Conservation (phyloP, 2,797 vertebrate species). For the Clarias laeviceps region DNA sequence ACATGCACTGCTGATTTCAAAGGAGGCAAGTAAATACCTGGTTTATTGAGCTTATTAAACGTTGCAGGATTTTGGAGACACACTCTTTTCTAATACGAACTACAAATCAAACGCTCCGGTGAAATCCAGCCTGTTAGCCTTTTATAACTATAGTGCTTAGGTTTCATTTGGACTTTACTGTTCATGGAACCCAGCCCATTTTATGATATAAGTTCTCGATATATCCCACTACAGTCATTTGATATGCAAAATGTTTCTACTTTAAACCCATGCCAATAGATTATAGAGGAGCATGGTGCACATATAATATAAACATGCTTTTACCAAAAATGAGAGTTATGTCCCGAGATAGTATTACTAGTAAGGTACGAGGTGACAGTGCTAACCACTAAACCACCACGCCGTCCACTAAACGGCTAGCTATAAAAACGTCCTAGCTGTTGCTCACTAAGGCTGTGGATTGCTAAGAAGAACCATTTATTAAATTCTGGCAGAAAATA, state of each 20-base stretch:
- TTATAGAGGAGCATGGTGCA: not conserved
- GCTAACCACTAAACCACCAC: too few relatives aligned
- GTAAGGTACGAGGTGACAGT: too few relatives aligned
- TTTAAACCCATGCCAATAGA: not conserved
- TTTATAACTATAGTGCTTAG: not conserved
- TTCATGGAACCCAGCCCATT: not conserved
- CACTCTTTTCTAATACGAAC: not conserved
- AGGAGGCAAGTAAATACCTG: conserved; percentile 44
- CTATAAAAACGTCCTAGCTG: not conserved
- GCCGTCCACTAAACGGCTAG: not conserved
- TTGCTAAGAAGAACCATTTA: not conserved
- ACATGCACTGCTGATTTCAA: conserved; percentile 45
- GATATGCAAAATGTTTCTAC: not conserved
- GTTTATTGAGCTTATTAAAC: conserved; percentile 41
- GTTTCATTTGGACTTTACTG: not conserved
- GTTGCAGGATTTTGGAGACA: conserved; percentile 13
- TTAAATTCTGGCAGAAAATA: not conserved
- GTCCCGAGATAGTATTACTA: not conserved
- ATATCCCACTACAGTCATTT: not conserved
- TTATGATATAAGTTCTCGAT: not conserved
- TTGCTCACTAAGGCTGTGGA: not conserved
- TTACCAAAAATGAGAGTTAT: not conserved
- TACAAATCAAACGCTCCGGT: conserved; percentile 15
- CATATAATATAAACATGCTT: not conserved
- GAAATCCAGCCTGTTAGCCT: conserved; percentile 20